Evolutionary conservation across 2,113 vertebrate genomes (phyloP).

Genomic region (Siniperca chuatsi): DNA sequence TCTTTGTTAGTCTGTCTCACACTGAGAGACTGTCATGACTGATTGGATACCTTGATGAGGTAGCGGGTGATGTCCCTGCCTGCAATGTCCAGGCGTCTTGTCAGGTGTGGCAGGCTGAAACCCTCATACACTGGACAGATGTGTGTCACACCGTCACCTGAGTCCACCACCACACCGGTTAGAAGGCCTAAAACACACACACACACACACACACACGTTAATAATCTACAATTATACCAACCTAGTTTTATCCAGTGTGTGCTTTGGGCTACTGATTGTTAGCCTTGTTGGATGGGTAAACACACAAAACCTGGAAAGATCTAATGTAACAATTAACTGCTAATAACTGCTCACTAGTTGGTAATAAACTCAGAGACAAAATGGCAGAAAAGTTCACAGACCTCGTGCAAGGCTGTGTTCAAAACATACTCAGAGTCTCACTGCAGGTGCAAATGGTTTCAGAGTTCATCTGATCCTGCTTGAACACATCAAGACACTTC

Average conservation of each 20-base stretch:
- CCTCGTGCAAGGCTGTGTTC: not conserved
- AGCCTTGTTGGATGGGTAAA: constrained; percentile 11
- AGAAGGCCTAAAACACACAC: constrained; percentile 87
- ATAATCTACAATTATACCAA: constrained; percentile 2
- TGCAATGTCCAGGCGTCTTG: constrained; percentile 95
- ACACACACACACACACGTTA: constrained; percentile 7
- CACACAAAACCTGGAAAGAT: constrained; percentile 17
- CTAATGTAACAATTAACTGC: constrained; percentile 1
- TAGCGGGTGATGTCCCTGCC: constrained; percentile 98
- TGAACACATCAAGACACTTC: not conserved
- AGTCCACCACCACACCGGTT: constrained; percentile 98
- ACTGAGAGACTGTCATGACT: not conserved
- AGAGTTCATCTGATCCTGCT: not conserved
- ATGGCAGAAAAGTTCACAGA: not conserved
- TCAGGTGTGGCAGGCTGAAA: constrained; percentile 97
- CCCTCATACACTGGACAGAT: constrained; percentile 99
- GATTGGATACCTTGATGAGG: constrained; percentile 83
- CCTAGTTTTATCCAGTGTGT: constrained; percentile 15
- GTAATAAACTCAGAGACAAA: not conserved
- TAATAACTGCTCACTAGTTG: not conserved
- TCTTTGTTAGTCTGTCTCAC: not conserved
- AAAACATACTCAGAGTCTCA: not conserved
- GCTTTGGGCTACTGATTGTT: constrained; percentile 27
- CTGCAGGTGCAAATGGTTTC: not conserved
- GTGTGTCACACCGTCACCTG: constrained; percentile 97